Conservation (phyloP, 2,113 vertebrate genomes). For the Setophaga kirtlandii region DNA sequence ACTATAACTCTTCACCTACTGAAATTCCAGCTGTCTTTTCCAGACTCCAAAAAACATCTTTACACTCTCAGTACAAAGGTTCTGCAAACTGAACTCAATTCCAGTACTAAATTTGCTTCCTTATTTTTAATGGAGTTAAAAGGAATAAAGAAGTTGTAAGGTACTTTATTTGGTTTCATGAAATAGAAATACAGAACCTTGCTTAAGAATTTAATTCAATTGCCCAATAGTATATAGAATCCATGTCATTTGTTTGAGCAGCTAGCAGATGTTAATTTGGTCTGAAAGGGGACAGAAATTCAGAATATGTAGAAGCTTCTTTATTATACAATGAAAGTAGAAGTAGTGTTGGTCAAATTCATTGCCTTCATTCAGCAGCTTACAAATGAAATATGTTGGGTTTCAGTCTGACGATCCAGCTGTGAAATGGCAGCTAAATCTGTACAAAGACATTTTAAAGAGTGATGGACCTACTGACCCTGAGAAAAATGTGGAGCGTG, state of each 20-base stretch:
- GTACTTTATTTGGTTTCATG: background rate
- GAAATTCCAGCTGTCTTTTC: background rate
- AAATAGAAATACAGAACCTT: background rate
- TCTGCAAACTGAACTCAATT: background rate
- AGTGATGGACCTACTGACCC: conserved; percentile 85
- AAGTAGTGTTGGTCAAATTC: background rate
- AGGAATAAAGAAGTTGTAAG: background rate
- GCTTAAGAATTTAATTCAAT: background rate
- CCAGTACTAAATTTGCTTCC: background rate
- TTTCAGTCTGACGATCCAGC: conserved; percentile 94
- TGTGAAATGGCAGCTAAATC: conserved; percentile 95
- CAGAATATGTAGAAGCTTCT: background rate
- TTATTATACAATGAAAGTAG: background rate
- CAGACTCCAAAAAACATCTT: background rate
- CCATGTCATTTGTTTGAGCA: background rate
- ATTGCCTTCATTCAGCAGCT: background rate
- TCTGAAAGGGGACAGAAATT: background rate
- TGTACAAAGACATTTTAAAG: conserved; percentile 92
- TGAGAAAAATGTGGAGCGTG: conserved; percentile 87
- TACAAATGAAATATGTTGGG: background rate
- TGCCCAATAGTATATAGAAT: background rate
- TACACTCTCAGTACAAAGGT: background rate
- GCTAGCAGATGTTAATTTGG: background rate
- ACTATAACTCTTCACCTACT: background rate
- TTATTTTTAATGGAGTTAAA: background rate